Conservation (phyloP, 23 tunicate species). For the Oikopleura dioica region DNA sequence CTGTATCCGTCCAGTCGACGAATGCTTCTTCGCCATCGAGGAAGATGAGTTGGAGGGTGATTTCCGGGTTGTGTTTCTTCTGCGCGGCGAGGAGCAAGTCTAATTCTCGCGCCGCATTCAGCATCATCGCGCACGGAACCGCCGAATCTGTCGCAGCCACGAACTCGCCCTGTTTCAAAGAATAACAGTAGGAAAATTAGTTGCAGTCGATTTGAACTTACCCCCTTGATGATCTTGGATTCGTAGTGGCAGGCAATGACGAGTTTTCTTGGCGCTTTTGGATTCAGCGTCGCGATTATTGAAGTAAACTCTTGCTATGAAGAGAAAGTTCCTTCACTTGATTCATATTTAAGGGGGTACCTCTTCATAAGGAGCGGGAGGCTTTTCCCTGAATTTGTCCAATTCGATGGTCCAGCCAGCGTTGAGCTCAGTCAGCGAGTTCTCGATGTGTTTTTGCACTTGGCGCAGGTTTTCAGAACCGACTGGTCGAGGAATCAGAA, state of each 20-base stretch:
- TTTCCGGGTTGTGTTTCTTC: constrained; percentile 14
- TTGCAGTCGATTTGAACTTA: neutral
- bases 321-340: too few species aligned
- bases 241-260: constrained; percentile 89
- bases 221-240: constrained; percentile 28
- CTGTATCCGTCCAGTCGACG: constrained; percentile 36
- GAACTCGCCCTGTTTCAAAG: constrained; percentile 15
- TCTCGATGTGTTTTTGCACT: neutral
- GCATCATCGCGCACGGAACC: constrained; percentile 82
- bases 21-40: constrained; percentile 93
- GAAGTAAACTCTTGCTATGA: constrained; percentile 21
- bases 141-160: constrained; percentile 90
- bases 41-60: constrained; percentile 38
- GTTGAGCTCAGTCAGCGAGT: neutral
- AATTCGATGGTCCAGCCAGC: constrained; percentile 26
- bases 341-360: neutral
- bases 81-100: constrained; percentile 8
- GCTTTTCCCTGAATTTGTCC: constrained; percentile 26
- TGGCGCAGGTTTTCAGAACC: neutral
- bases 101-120: constrained; percentile 44
- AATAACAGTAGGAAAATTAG: neutral
- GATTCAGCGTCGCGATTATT: constrained; percentile 45
- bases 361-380: constrained; percentile 26
- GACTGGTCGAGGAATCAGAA: neutral
- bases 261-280: constrained; percentile 34